phyloP scores from a whole-genome alignment of 1,140 invertebrate genomes.

The Pollicipes pollicipes region DNA sequence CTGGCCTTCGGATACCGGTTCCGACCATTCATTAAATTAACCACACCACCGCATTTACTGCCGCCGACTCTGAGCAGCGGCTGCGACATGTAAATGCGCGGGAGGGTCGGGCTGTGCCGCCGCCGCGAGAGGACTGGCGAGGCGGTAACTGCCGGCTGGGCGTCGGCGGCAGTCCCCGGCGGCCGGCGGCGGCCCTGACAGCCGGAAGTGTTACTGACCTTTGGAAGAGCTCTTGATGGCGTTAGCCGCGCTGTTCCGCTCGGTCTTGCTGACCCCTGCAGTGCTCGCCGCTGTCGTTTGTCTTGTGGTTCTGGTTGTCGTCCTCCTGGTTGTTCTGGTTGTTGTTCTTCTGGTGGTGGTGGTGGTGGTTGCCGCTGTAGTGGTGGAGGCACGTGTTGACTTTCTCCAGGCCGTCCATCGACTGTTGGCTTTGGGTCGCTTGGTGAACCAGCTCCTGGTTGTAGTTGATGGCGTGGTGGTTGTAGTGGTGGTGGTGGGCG shows the following conservation, averaged over 20 bases:
- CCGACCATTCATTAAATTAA: conserved; percentile 7
- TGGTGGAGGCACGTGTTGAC: not conserved
- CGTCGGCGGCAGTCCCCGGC: too few relatives aligned
- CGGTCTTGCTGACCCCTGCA: conserved; percentile 10
- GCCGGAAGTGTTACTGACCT: too few relatives aligned
- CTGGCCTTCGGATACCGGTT: conserved; percentile 3
- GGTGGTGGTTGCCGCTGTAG: too few relatives aligned
- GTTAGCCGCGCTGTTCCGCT: conserved; percentile 9
- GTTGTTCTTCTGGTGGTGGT: conserved; percentile 12
- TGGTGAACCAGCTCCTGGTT: conserved; percentile 1
- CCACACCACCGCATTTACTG: too few relatives aligned
- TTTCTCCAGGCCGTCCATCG: not conserved
- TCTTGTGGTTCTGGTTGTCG: conserved; percentile 8
- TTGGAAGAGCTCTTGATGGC: conserved; percentile 3
- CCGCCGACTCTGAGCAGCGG: too few relatives aligned
- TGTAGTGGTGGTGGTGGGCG: conserved; percentile 16
- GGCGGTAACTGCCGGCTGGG: too few relatives aligned
- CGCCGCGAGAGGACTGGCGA: too few relatives aligned
- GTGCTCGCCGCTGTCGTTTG: too few relatives aligned
- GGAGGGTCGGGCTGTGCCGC: too few relatives aligned
- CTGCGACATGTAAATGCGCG: too few relatives aligned
- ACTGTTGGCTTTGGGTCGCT: conserved; percentile 3
- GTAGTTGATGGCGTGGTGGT: conserved; percentile 14
- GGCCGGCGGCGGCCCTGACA: too few relatives aligned
- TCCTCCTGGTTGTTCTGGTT: conserved; percentile 5